Conservation (phyloP, 2,113 vertebrate species). For the Panurus biarmicus region DNA sequence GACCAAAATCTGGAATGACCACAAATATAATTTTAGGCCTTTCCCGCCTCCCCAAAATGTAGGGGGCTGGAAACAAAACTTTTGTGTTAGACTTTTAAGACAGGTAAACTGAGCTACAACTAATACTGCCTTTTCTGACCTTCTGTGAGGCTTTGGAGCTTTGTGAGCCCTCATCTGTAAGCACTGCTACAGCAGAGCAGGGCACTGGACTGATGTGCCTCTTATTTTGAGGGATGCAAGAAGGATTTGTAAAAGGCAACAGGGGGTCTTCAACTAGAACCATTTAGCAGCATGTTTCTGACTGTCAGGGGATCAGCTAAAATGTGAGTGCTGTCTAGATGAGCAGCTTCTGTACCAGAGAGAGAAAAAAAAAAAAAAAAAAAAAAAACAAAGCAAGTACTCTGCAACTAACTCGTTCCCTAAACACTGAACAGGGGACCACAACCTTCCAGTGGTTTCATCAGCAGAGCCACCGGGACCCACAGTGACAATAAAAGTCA, state of each 20-base stretch:
- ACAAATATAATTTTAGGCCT: not conserved
- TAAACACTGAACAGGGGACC: not conserved
- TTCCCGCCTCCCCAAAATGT: not conserved
- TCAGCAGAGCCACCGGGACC: not conserved
- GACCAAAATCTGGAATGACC: conserved; percentile 15
- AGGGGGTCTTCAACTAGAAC: not conserved
- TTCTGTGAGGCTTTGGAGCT: not conserved
- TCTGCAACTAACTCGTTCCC: not conserved
- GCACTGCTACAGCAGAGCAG: not conserved
- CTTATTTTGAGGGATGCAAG: not conserved
- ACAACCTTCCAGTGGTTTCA: not conserved
- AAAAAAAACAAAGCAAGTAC: not conserved
- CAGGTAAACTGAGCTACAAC: not conserved
- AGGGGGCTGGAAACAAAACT: not conserved
- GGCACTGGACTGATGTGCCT: not conserved
- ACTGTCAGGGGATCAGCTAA: conserved; percentile 19
- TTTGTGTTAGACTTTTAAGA: not conserved
- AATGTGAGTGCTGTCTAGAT: conserved; percentile 21
- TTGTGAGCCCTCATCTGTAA: not conserved
- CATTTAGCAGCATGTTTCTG: conserved; percentile 30
- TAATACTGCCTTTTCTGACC: not conserved
- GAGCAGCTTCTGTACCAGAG: not conserved
- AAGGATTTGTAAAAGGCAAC: conserved; percentile 33
- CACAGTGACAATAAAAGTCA: not conserved
- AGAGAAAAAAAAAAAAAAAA: not conserved